Percentiles rank a stretch among this genome's conserved stretches.
phyloP scores from a whole-genome alignment of 1,140 invertebrate species.

The Cecropterus lyciades region DNA sequence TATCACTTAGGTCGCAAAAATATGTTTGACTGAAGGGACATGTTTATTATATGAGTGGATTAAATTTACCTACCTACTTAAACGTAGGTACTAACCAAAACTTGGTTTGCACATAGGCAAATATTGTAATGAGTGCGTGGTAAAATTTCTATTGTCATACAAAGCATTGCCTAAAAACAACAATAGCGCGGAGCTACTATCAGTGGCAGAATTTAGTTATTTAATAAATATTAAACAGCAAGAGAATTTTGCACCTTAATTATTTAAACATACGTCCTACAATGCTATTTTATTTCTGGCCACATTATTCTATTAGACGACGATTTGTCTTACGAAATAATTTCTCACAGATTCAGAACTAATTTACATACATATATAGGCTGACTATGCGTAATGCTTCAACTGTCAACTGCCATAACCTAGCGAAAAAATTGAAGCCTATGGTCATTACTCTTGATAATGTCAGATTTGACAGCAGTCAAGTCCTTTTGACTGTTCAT shows the following conservation, averaged over 20 bases:
- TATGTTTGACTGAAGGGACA: no score
- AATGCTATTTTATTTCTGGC: background rate
- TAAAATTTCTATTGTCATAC: conserved; percentile 24
- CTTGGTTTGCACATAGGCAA: background rate
- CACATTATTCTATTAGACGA: background rate
- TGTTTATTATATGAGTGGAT: no score
- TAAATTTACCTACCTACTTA: no score
- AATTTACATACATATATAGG: conserved; percentile 26
- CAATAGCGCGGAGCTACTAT: conserved; percentile 16
- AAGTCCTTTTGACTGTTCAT: background rate
- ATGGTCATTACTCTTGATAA: no score
- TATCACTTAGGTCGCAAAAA: no score
- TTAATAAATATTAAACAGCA: conserved; percentile 10
- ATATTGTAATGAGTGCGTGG: conserved; percentile 12
- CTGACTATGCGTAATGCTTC: conserved; percentile 1
- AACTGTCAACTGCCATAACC: background rate
- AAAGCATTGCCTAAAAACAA: conserved; percentile 24
- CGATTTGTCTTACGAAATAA: conserved; percentile 27
- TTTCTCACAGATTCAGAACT: conserved; percentile 26
- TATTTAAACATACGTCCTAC: background rate
- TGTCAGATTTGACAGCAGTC: conserved; percentile 1
- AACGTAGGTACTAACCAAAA: no score
- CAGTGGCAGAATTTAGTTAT: conserved; percentile 21
- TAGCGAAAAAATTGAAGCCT: no score
- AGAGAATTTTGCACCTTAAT: background rate